A percentile compares a stretch with the other conserved stretches of the same genome.
Evolutionary conservation across 2,797 vertebrate genomes (phyloP).

Genomic region (Spatula versicolor): DNA sequence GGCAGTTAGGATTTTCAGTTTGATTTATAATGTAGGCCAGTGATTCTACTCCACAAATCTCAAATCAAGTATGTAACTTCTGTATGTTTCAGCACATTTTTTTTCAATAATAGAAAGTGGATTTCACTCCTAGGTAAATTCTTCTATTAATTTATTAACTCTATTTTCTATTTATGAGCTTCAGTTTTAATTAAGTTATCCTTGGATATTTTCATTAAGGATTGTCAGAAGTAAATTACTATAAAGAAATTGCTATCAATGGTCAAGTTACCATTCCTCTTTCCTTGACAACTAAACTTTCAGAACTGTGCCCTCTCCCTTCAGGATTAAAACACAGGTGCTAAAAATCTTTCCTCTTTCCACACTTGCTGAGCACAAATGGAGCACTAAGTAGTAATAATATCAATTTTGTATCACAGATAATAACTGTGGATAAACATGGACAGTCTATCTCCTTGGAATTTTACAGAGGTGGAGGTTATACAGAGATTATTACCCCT

Average conservation of each 20-base stretch:
- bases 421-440: neutral
- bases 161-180: neutral
- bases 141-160: neutral
- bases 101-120: neutral
- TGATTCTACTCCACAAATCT: neutral
- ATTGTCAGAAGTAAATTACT: neutral
- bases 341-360: neutral
- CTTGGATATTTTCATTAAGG: neutral
- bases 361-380: neutral
- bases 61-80: neutral
- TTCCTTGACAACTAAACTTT: neutral
- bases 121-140: neutral
- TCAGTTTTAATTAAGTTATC: neutral
- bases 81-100: neutral
- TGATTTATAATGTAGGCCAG: neutral
- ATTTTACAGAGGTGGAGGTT: neutral
- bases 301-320: neutral
- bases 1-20: neutral
- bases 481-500: neutral
- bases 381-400: neutral
- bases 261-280: neutral
- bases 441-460: neutral
- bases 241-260: neutral
- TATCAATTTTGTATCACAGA: neutral
- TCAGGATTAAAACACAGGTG: neutral